phyloP scores from a whole-genome alignment of 2,797 vertebrate genomes.

The Galaxias olidus region DNA sequence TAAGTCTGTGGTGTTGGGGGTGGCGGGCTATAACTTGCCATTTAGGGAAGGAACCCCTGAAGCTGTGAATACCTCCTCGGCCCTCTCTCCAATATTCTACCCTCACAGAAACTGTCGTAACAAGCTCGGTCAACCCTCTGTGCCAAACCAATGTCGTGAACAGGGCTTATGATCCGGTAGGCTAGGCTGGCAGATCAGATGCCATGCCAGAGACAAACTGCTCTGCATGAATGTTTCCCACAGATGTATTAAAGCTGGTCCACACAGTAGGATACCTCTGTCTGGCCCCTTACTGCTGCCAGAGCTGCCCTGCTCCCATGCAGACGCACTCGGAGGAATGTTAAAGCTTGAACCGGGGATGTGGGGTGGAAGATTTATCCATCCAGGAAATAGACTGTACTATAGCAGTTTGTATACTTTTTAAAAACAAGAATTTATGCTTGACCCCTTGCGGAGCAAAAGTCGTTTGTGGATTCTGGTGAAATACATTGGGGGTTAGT shows the following conservation, averaged over 20 bases:
- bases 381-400: background rate
- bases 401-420: background rate
- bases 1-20: conserved; percentile 58
- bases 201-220: conserved; percentile 55
- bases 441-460: conserved; percentile 4
- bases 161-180: conserved; percentile 57
- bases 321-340: conserved; percentile 50
- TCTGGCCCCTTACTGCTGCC: conserved; percentile 25
- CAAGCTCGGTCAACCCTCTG: conserved; percentile 5
- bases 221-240: conserved; percentile 48
- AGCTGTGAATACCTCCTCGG: conserved; percentile 73
- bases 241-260: conserved; percentile 39
- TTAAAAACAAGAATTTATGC: background rate
- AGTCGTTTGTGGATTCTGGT: conserved; percentile 37
- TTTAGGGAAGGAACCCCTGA: conserved; percentile 73
- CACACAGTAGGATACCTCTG: conserved; percentile 38
- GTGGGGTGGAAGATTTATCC: background rate
- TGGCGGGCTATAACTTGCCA: conserved; percentile 66
- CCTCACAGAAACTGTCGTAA: conserved; percentile 67
- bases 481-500: conserved; percentile 1
- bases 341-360: conserved; percentile 23
- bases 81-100: conserved; percentile 80
- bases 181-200: conserved; percentile 70
- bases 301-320: conserved; percentile 32
- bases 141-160: conserved; percentile 29